Base-by-base conservation (phyloP, 2,888 invertebrate genomes). In the Athripsodes cinereus region DNA sequence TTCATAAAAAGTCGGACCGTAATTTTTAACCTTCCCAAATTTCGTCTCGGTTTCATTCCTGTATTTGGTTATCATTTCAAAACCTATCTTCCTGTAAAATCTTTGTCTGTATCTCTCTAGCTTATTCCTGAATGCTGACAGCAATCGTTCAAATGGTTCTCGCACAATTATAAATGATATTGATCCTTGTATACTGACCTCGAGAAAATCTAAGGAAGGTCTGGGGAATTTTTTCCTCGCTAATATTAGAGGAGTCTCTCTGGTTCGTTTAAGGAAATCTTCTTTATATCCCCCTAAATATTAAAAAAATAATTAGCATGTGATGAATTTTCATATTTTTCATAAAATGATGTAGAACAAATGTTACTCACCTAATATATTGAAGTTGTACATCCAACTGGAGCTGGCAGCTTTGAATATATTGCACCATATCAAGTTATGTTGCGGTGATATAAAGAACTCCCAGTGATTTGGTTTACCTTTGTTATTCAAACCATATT, bases 361-460 rank as follows among this genome's bases (percentile, higher is more conserved):
- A 47, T 20, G n/a, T 46, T 6, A 53, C 69, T 75, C 75, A 74
- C 87, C 87, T 60, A 89, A 77, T 67, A 87, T 79, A 72, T 88
- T 87, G 68, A 89, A 87, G 72, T 87, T 87, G 71, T 88, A 87
- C 74, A 89, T 80, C 88, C 88, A 89, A 8, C 85, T 87, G n/a
- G 88, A 87, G 66, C 88, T 88, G 21, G 86, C 86, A 34, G 86
- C 86, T 75, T 87, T 87, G 68, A 87, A 87, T 64, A 87, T 81
- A 69, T 87, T 87, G 68, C 87, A 87, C 87, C 87, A 87, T 49
- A 87, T 84, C 48, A 88, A 73, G 66, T 81, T 84, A 66, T 87
- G 84, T 55, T 76, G 84, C 68, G 75, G 83, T 65, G 81, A 87
- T 60, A 87, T 82, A 68, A 88, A 86, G 70, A 87, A 88, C 70